phyloP scores from a whole-genome alignment of 2,888 invertebrate genomes.

The Papilio elwesi region DNA sequence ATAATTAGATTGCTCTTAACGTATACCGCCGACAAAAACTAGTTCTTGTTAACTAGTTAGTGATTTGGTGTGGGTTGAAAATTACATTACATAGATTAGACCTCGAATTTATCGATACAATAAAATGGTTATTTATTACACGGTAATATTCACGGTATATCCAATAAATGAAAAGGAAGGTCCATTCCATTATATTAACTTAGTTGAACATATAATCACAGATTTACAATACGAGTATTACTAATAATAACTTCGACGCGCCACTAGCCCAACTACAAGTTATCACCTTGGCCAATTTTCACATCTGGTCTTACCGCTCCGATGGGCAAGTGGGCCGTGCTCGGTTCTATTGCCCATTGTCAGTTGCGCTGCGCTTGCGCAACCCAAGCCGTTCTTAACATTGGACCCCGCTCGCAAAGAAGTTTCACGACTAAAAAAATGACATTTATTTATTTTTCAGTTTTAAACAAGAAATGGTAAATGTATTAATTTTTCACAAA shows the following conservation, averaged over 20 bases:
- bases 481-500: too few relatives aligned
- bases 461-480: too few relatives aligned
- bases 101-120: conserved; percentile 3
- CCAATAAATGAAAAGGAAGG: neutral
- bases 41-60: conserved; percentile 30
- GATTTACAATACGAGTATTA: too few relatives aligned
- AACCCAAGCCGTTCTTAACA: conserved; percentile 45
- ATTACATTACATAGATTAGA: conserved; percentile 8
- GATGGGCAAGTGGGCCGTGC: conserved; percentile 68
- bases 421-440: neutral
- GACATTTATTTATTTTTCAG: neutral
- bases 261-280: neutral
- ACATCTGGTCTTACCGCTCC: conserved; percentile 71
- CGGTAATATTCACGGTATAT: neutral
- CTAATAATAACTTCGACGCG: too few relatives aligned
- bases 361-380: conserved; percentile 59
- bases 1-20: conserved; percentile 10
- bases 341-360: conserved; percentile 65
- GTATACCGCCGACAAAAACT: conserved; percentile 29
- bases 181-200: too few relatives aligned
- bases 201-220: too few relatives aligned
- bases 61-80: conserved; percentile 30
- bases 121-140: conserved; percentile 6
- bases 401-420: conserved; percentile 37
- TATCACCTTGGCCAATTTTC: conserved; percentile 76